phyloP scores from a whole-genome alignment of 2,888 invertebrate species.

The Dusona sp. region DNA sequence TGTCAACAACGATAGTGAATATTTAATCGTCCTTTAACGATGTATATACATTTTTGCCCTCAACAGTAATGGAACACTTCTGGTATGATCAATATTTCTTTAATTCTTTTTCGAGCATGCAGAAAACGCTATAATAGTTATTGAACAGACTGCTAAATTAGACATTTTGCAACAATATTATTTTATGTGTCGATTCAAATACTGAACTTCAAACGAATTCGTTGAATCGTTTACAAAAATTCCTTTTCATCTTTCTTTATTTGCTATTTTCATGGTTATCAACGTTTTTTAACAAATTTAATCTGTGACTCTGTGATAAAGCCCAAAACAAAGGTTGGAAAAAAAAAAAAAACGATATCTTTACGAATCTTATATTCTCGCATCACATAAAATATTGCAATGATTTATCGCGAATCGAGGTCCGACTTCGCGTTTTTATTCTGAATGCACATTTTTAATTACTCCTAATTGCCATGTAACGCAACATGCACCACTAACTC shows the following conservation, averaged over 20 bases:
- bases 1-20: neutral
- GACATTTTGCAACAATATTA: neutral
- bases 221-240: neutral
- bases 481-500: too few relatives aligned
- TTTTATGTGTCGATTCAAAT: neutral
- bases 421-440: too few relatives aligned
- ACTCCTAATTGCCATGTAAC: too few relatives aligned
- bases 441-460: too few relatives aligned
- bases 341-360: neutral
- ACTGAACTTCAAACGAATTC: neutral
- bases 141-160: neutral
- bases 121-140: neutral
- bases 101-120: neutral
- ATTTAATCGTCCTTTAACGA: neutral
- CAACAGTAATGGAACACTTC: neutral
- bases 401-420: too few relatives aligned
- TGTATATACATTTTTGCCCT: too few relatives aligned
- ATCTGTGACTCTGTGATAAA: neutral
- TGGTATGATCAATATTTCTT: constrained; percentile 11
- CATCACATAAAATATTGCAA: neutral
- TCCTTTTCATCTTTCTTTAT: neutral
- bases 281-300: neutral
- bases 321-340: neutral
- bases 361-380: neutral
- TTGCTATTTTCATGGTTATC: neutral